A percentile compares a stretch with the other conserved stretches of the same genome.
Evolutionary conservation across 1,140 invertebrate species (phyloP).

Genomic region (Piezodorus guildinii): DNA sequence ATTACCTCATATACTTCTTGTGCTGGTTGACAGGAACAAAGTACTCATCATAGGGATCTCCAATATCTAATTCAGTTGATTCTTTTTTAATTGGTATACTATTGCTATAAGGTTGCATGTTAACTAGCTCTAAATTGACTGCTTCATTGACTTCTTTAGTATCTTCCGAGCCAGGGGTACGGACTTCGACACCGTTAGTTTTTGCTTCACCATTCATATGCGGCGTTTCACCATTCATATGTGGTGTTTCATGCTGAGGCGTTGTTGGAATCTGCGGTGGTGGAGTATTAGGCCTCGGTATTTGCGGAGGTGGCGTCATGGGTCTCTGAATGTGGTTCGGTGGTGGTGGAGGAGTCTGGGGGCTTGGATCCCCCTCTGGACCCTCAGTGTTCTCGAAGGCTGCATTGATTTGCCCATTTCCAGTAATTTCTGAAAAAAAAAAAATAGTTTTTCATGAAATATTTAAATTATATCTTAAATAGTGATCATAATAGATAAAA

Average conservation of each 20-base stretch:
- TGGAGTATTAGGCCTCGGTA: not conserved
- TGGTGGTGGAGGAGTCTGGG: not conserved
- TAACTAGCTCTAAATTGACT: slow-evolving; percentile 66
- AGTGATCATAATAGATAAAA: too few relatives aligned
- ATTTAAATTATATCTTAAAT: not conserved
- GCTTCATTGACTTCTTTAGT: slow-evolving; percentile 46
- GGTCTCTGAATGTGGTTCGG: not conserved
- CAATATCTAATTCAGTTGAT: slow-evolving; percentile 52
- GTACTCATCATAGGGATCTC: slow-evolving; percentile 66
- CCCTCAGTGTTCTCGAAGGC: slow-evolving; percentile 22
- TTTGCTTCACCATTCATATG: slow-evolving; percentile 22
- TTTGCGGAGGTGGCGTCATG: not conserved
- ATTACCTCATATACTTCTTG: slow-evolving; percentile 67
- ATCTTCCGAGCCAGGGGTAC: not conserved
- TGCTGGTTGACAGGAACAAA: slow-evolving; percentile 75
- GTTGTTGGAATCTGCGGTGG: not conserved
- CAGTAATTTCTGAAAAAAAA: slow-evolving; percentile 19
- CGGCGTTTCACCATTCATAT: slow-evolving; percentile 8
- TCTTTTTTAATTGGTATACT: slow-evolving; percentile 44
- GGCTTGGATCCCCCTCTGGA: not conserved
- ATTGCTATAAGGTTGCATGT: slow-evolving; percentile 49
- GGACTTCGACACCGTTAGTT: slow-evolving; percentile 28
- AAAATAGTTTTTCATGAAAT: not conserved
- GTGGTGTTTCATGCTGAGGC: not conserved
- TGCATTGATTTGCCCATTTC: slow-evolving; percentile 22